phyloP scores from a whole-genome alignment of 2,113 vertebrate genomes.

The Physeter macrocephalus region DNA sequence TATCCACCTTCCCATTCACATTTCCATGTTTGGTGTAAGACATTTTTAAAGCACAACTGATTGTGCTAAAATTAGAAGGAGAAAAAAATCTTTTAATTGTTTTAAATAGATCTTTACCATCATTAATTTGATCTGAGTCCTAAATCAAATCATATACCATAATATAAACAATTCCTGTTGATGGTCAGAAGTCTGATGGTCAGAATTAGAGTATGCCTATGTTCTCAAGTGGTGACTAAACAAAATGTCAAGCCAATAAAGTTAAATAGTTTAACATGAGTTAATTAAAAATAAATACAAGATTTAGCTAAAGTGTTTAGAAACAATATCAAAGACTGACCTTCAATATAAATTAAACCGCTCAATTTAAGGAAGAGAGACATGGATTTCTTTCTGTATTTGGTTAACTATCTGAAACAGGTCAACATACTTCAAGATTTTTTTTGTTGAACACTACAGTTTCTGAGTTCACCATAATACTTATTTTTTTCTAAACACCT shows the following conservation, averaged over 20 bases:
- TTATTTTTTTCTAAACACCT: neutral
- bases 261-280: conserved; percentile 8
- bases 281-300: conserved; percentile 42
- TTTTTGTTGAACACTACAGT: neutral
- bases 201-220: neutral
- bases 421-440: neutral
- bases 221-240: neutral
- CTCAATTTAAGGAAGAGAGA: neutral
- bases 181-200: neutral
- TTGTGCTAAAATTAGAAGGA: conserved; percentile 4
- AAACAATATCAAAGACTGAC: neutral
- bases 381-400: neutral
- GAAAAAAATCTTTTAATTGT: neutral
- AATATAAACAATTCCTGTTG: conserved; percentile 15
- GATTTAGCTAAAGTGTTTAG: neutral
- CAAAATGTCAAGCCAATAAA: conserved; percentile 15
- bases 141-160: conserved; percentile 36
- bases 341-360: conserved; percentile 2
- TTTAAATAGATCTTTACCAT: neutral
- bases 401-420: conserved; percentile 14
- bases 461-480: neutral
- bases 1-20: neutral
- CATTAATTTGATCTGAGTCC: neutral
- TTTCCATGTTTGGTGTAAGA: neutral
- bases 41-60: conserved; percentile 13